These are phyloP conservation scores for Pristis pectinata DNA, from an alignment of 2,797 vertebrate species.

Conservation along the genomic window DNA sequence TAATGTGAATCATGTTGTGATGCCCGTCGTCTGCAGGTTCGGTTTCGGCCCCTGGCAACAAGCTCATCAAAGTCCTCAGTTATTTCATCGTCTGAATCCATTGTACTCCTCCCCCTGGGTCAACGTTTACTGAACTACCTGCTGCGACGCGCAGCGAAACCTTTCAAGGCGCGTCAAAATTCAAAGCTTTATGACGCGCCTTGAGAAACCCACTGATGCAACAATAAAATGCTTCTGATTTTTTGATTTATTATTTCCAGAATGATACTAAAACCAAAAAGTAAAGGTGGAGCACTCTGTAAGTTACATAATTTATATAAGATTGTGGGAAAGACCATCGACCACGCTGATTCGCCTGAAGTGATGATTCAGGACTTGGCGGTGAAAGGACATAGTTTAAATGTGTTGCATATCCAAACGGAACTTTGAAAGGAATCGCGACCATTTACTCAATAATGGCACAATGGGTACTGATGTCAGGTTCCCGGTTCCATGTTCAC, in stretches of 20 bases:
- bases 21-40: background rate
- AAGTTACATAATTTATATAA: background rate
- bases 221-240: background rate
- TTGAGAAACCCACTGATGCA: background rate
- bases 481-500: background rate
- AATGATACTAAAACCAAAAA: background rate
- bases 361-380: too few species aligned
- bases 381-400: background rate
- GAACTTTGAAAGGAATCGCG: background rate
- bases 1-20: background rate
- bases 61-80: background rate
- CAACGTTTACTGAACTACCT: background rate
- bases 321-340: background rate
- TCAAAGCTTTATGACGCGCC: background rate
- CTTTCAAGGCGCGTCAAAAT: background rate
- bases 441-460: background rate
- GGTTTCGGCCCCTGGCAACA: background rate
- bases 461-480: slow-evolving; percentile 28
- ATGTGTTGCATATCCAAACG: background rate
- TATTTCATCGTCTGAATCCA: background rate
- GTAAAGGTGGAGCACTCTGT: background rate
- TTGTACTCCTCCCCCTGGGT: background rate
- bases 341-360: too few species aligned
- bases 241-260: background rate
- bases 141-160: background rate